Conservation (phyloP, 2,797 vertebrate species). For the Poecilia velifera region DNA sequence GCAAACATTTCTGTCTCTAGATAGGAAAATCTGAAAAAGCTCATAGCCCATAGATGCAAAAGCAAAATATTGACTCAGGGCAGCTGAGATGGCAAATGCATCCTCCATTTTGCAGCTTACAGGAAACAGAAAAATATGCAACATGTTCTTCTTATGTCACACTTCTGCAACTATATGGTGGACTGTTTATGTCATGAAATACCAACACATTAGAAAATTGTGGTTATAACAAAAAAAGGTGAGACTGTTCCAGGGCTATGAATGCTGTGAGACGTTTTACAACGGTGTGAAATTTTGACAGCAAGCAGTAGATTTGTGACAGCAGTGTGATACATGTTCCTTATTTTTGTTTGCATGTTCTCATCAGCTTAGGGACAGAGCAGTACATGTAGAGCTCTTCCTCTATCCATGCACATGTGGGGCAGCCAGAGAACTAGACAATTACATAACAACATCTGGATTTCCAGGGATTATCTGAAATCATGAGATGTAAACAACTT, state of each 20-base stretch:
- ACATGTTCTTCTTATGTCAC: neutral
- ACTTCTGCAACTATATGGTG: neutral
- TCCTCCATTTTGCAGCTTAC: neutral
- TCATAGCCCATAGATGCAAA: neutral
- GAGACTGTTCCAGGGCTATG: neutral
- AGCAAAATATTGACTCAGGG: neutral
- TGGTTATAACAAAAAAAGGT: neutral
- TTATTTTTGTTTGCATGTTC: constrained; percentile 3
- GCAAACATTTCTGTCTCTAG: neutral
- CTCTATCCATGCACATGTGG: constrained; percentile 26
- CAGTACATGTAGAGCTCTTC: constrained; percentile 45
- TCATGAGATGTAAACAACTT: constrained; percentile 16
- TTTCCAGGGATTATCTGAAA: constrained; percentile 62
- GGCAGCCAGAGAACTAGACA: constrained; percentile 56
- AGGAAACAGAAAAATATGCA: neutral
- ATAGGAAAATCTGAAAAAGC: neutral
- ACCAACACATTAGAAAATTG: neutral
- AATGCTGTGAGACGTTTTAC: neutral
- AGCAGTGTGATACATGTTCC: neutral
- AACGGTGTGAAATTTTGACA: neutral
- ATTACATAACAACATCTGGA: constrained; percentile 66
- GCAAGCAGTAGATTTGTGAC: neutral
- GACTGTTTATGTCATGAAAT: neutral
- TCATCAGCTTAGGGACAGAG: neutral
- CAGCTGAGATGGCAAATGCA: neutral